These are phyloP conservation scores for Clistopyga incitator DNA, from an alignment of 2,888 invertebrate species.

Conservation along the genomic window DNA sequence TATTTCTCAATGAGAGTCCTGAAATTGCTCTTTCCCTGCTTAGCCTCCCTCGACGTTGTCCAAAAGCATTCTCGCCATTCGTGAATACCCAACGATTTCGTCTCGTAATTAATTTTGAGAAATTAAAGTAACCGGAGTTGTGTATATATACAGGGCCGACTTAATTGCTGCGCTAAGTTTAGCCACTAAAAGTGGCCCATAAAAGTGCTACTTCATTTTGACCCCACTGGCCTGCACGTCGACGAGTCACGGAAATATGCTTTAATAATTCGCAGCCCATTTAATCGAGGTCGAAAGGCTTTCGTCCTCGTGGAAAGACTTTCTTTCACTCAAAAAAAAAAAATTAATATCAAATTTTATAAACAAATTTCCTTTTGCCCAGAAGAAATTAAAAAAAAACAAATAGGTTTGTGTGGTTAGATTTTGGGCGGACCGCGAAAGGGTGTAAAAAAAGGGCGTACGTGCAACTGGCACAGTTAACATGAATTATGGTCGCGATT, in stretches of 20 bases:
- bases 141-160: slow-evolving; percentile 66
- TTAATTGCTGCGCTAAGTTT: slow-evolving; percentile 77
- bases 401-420: slow-evolving; percentile 1
- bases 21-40: slow-evolving; percentile 55
- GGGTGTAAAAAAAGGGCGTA: slow-evolving; percentile 69
- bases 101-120: slow-evolving; percentile 80
- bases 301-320: slow-evolving; percentile 52
- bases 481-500: slow-evolving; percentile 80
- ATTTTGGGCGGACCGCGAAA: background rate
- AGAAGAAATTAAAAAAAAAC: background rate
- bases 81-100: slow-evolving; percentile 65
- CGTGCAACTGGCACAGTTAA: slow-evolving; percentile 77
- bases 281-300: slow-evolving; percentile 67
- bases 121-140: slow-evolving; percentile 75
- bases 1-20: slow-evolving; percentile 20
- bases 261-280: slow-evolving; percentile 61
- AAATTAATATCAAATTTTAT: too few species aligned
- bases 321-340: slow-evolving; percentile 39
- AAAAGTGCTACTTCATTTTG: slow-evolving; percentile 72
- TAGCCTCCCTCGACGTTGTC: slow-evolving; percentile 29
- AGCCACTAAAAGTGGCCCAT: slow-evolving; percentile 73
- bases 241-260: slow-evolving; percentile 65
- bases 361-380: background rate
- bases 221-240: slow-evolving; percentile 56
- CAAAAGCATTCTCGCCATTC: slow-evolving; percentile 48